Percentiles rank a stretch among this genome's conserved stretches.
Evolutionary conservation across 1,140 invertebrate genomes (phyloP).

Genomic region (Zaprionus tsacasi): DNA sequence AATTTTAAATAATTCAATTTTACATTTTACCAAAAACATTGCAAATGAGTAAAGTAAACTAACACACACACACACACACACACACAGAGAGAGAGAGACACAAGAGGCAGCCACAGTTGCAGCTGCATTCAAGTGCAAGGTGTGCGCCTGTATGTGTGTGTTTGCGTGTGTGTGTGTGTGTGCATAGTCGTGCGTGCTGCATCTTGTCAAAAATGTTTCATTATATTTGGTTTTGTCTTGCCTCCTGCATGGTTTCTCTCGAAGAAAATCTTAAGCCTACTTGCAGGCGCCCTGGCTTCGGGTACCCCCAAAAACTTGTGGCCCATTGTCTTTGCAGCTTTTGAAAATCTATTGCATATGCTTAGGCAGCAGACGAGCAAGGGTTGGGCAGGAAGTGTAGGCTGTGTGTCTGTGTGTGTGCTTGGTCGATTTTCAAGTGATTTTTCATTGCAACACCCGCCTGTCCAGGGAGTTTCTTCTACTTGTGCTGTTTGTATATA

Average conservation of each 20-base stretch:
- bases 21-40: constrained; percentile 80
- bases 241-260: constrained; percentile 61
- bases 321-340: constrained; percentile 62
- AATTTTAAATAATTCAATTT: constrained; percentile 83
- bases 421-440: constrained; percentile 64
- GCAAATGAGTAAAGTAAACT: constrained; percentile 81
- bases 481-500: constrained; percentile 61
- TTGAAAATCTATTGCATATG: constrained; percentile 66
- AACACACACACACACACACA: constrained; percentile 37
- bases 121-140: constrained; percentile 31
- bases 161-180: constrained; percentile 9
- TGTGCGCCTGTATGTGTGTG: too few species aligned
- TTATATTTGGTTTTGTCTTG: constrained; percentile 74
- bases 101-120: constrained; percentile 33
- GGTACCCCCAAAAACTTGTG: neutral
- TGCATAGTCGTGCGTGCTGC: constrained; percentile 53
- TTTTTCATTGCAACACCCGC: constrained; percentile 57
- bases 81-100: constrained; percentile 31
- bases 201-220: constrained; percentile 81
- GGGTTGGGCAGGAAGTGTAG: neutral
- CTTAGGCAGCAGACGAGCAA: constrained; percentile 42
- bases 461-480: constrained; percentile 47
- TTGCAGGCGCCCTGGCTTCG: constrained; percentile 32
- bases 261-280: constrained; percentile 79
- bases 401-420: neutral